phyloP scores from a whole-genome alignment of 2,888 invertebrate species.

The Criorhina ranunculi region DNA sequence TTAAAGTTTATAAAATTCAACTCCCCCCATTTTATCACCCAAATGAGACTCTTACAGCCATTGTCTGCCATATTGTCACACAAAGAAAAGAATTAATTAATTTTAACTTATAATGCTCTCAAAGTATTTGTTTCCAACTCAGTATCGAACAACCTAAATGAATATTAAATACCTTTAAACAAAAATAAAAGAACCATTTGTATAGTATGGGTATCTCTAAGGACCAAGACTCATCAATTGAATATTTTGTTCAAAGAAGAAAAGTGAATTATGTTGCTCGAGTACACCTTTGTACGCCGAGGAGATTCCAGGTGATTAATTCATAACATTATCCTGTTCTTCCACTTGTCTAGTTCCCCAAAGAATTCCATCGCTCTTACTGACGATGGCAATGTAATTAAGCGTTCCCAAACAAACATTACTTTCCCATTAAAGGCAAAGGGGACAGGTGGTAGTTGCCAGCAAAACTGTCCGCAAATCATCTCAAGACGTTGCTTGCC shows the following conservation, averaged over 20 bases:
- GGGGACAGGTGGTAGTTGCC: conserved; percentile 13
- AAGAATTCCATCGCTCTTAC: conserved; percentile 35
- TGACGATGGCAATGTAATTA: conserved; percentile 61
- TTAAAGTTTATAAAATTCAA: no score
- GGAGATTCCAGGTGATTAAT: conserved; percentile 71
- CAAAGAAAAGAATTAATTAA: no score
- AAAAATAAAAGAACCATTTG: background rate
- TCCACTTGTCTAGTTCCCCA: conserved; percentile 60
- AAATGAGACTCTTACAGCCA: no score
- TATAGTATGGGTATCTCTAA: conserved; percentile 1
- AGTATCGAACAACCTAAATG: background rate
- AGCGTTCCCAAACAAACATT: conserved; percentile 65
- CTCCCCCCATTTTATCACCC: no score
- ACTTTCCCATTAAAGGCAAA: conserved; percentile 68
- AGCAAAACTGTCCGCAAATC: conserved; percentile 58
- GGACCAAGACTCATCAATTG: conserved; percentile 45
- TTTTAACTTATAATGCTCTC: no score
- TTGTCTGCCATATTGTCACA: no score
- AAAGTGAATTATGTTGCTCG: conserved; percentile 28
- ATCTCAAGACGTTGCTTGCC: conserved; percentile 67
- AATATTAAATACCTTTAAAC: background rate
- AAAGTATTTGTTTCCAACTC: no score
- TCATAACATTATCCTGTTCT: conserved; percentile 67
- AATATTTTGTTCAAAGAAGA: conserved; percentile 25
- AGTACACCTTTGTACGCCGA: conserved; percentile 30